Evolutionary conservation across 2,888 invertebrate species (phyloP).

Genomic region (Cantharis flavilabris): DNA sequence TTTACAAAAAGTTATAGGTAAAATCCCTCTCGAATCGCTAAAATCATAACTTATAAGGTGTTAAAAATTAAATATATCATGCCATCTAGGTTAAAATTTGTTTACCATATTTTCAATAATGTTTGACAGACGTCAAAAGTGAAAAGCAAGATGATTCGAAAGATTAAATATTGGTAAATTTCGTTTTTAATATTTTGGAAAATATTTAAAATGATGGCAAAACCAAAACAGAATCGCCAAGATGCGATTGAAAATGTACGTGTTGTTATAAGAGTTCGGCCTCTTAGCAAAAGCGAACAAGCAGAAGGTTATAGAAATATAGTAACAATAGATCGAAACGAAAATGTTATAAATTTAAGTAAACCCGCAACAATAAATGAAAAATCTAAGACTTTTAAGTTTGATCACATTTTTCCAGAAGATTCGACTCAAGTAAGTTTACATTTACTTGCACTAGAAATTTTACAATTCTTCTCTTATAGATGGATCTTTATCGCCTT

Average conservation of each 20-base stretch:
- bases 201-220: slow-evolving; percentile 27
- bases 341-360: slow-evolving; percentile 77
- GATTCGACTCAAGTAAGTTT: slow-evolving; percentile 76
- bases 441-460: slow-evolving; percentile 23
- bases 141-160: not conserved
- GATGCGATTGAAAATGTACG: slow-evolving; percentile 81
- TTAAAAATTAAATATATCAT: not conserved
- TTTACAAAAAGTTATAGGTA: no score
- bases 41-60: no score
- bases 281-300: slow-evolving; percentile 85
- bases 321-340: slow-evolving; percentile 76
- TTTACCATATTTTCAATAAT: not conserved
- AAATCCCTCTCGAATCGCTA: no score
- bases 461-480: slow-evolving; percentile 32
- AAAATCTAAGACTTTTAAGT: slow-evolving; percentile 85
- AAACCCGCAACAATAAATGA: slow-evolving; percentile 72
- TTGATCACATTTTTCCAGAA: slow-evolving; percentile 91
- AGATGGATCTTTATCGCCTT: slow-evolving; percentile 94
- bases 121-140: not conserved
- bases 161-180: not conserved
- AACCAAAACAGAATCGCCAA: slow-evolving; percentile 29
- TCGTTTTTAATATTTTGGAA: not conserved
- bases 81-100: not conserved
- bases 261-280: slow-evolving; percentile 93
- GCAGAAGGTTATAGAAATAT: slow-evolving; percentile 72